These are phyloP conservation scores for Oryzias dopingdopingensis DNA, from an alignment of 2,797 vertebrate genomes.

Conservation along the genomic window DNA sequence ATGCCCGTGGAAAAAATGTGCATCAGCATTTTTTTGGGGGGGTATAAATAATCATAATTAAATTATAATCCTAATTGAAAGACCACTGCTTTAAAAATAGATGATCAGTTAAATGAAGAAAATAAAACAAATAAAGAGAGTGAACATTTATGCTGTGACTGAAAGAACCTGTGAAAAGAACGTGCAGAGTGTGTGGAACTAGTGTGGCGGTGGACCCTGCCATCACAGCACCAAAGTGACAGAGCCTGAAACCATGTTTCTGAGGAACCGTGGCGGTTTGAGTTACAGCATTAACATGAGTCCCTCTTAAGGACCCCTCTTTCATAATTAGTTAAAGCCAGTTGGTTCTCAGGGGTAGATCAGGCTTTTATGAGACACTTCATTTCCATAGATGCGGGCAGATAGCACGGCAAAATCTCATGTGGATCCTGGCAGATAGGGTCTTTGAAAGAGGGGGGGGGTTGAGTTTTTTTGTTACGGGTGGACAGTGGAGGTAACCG, in stretches of 20 bases:
- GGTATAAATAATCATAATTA: too few species aligned
- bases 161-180: too few species aligned
- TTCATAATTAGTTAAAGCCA: conserved; percentile 73
- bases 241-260: conserved; percentile 80
- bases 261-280: conserved; percentile 76
- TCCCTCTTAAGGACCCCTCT: conserved; percentile 58
- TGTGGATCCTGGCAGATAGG: conserved; percentile 73
- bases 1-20: too few species aligned
- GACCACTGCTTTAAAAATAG: too few species aligned
- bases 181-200: too few species aligned
- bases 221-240: conserved; percentile 3
- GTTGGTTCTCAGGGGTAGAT: conserved; percentile 44
- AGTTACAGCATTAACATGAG: conserved; percentile 94
- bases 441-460: conserved; percentile 72
- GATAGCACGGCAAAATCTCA: conserved; percentile 72
- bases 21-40: too few species aligned
- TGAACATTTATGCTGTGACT: too few species aligned
- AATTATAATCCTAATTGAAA: too few species aligned
- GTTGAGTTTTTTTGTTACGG: conserved; percentile 74
- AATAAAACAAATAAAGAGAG: too few species aligned
- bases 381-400: conserved; percentile 77
- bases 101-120: too few species aligned
- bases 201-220: too few species aligned
- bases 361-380: conserved; percentile 72
- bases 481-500: conserved; percentile 81